Evolutionary conservation across 1,140 invertebrate genomes (phyloP).

Genomic region (Saccostrea cuccullata): DNA sequence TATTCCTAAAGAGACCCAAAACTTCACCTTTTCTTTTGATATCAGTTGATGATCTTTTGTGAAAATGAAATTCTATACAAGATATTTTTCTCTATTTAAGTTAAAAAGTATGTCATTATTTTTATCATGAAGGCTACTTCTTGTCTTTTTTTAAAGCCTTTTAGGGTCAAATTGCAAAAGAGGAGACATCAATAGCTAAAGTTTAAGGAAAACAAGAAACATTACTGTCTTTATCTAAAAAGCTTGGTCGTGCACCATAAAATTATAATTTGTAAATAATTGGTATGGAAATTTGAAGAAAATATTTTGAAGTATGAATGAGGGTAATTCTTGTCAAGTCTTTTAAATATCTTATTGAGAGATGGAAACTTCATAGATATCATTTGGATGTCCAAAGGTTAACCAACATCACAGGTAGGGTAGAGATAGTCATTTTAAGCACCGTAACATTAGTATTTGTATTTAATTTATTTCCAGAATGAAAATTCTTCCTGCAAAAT

Average conservation of each 20-base stretch:
- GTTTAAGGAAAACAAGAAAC: constrained; percentile 13
- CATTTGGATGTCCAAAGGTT: too few species aligned
- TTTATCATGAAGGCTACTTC: constrained; percentile 1
- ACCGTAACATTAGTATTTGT: too few species aligned
- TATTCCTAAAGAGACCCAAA: background rate
- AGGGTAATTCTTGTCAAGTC: constrained; percentile 6
- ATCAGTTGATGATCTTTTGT: background rate
- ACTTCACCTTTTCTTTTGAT: constrained; percentile 20
- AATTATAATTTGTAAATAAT: constrained; percentile 34
- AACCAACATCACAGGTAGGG: too few species aligned
- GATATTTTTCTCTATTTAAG: constrained; percentile 9
- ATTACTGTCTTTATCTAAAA: constrained; percentile 20
- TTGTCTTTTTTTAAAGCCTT: constrained; percentile 4
- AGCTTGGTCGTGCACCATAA: constrained; percentile 18
- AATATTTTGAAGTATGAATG: background rate
- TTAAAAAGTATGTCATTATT: constrained; percentile 26
- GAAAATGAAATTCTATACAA: constrained; percentile 22
- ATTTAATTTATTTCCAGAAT: too few species aligned
- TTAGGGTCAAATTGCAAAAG: constrained; percentile 19
- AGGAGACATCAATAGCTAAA: background rate
- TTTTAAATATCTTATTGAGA: background rate
- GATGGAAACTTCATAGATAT: background rate
- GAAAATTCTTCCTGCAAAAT: too few species aligned
- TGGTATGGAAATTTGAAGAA: constrained; percentile 19
- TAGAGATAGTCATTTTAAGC: too few species aligned